phyloP scores from a whole-genome alignment of 2,797 vertebrate species.

The Danio tinwini region DNA sequence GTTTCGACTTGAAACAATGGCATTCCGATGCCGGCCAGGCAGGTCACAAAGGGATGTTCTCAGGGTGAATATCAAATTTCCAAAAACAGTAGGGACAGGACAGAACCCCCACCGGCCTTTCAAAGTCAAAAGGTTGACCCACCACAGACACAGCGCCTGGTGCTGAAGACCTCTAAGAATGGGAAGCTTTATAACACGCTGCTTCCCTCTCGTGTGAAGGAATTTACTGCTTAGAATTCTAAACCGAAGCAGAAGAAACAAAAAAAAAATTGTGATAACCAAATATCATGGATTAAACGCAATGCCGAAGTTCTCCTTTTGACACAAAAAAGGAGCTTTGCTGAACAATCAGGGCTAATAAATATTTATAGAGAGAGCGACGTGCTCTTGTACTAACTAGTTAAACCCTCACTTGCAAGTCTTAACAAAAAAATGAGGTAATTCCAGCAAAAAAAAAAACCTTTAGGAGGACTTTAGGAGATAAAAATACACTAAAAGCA shows the following conservation, averaged over 20 bases:
- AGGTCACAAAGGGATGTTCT: slow-evolving; percentile 59
- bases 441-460: slow-evolving; percentile 51
- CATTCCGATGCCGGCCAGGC: slow-evolving; percentile 62
- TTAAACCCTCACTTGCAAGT: slow-evolving; percentile 44
- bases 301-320: neutral
- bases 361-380: slow-evolving; percentile 44
- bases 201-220: slow-evolving; percentile 43
- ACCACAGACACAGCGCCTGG: slow-evolving; percentile 55
- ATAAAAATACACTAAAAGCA: slow-evolving; percentile 54
- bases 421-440: slow-evolving; percentile 52
- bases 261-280: neutral
- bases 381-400: slow-evolving; percentile 27
- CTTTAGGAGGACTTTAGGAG: slow-evolving; percentile 39
- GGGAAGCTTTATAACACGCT: slow-evolving; percentile 50
- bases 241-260: slow-evolving; percentile 17
- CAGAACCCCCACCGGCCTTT: slow-evolving; percentile 62
- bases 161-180: slow-evolving; percentile 49
- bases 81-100: slow-evolving; percentile 61
- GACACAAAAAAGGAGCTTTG: slow-evolving; percentile 19
- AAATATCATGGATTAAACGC: neutral
- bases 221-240: slow-evolving; percentile 22
- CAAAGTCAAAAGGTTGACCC: slow-evolving; percentile 64
- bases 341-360: slow-evolving; percentile 45
- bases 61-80: slow-evolving; percentile 62
- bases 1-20: slow-evolving; percentile 64